Evolutionary conservation across 2,888 invertebrate genomes (phyloP), one percentile per base, ranked within the genome.

Genomic region (Tigriopus californicus): DNA sequence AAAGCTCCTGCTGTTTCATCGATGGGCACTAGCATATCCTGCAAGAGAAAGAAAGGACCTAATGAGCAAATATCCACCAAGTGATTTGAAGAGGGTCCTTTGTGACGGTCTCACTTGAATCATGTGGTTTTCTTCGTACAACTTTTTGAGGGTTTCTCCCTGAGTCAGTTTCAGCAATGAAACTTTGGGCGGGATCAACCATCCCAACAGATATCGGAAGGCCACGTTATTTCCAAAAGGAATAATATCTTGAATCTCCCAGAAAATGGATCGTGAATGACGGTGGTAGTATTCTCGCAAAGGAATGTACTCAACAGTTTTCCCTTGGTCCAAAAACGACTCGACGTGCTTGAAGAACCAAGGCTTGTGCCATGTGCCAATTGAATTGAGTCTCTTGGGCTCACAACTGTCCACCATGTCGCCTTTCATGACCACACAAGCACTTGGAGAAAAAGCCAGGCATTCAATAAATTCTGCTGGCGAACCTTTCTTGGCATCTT

Each of bases 311-410:
- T 85, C 85, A 1, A 70, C 70, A 0, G 68, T 69, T 4, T 64
- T 65, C 52, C 72, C 73, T 15, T 64, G 68, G 1, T 61, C 66
- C 61, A 76, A 65, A 65, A 77, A 77, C 1, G 69, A 71, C 66
- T 80, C 75, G 0, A 84, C 86, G 69, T 87, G 84, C 61, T 77
- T 79, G 73, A 80, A 87, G 73, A 87, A 88, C 86, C 87, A 87
- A 8, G 85, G 83, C 63, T 85, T 81, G 69, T 83, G 79, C 81
- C 83, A 87, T 60, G 74, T 53, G 15, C 54, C 54, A 53, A 58
- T 55, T 33, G 60, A 4, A 40, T 47, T 57, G 62, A 81, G 81
- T 74, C 78, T 77, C 52, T 77, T 78, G 65, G 75, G 73, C 47
- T 79, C 79, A 1, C 75, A 70, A 53, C 76, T 70, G 62, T 81